phyloP scores from a whole-genome alignment of 2,888 invertebrate genomes.

The Ormyrus pomaceus region DNA sequence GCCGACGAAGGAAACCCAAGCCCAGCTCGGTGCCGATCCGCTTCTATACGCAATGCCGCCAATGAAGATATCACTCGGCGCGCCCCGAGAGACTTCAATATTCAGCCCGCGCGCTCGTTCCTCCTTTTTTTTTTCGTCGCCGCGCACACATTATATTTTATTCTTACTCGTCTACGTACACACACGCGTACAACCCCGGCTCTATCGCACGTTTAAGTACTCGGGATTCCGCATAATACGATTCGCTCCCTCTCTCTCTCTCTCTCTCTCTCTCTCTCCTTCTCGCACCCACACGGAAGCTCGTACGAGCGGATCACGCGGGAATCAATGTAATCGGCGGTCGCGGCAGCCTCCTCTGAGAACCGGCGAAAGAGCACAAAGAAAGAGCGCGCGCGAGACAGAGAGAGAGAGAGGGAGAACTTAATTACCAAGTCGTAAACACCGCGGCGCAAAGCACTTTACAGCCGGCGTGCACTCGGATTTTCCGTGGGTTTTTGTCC shows the following conservation, averaged over 20 bases:
- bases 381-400: neutral
- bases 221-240: constrained; percentile 24
- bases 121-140: constrained; percentile 1
- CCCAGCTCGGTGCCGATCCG: neutral
- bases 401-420: constrained; percentile 60
- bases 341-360: constrained; percentile 2
- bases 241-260: neutral
- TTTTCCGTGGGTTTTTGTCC: constrained; percentile 57
- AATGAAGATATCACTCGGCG: constrained; percentile 37
- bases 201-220: constrained; percentile 24
- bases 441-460: constrained; percentile 59
- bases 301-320: neutral
- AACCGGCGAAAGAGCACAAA: neutral
- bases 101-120: no score
- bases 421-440: constrained; percentile 71
- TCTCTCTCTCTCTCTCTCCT: no score
- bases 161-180: constrained; percentile 1
- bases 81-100: neutral
- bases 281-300: neutral
- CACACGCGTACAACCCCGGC: neutral
- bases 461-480: constrained; percentile 51
- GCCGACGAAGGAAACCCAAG: neutral
- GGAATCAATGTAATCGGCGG: constrained; percentile 51
- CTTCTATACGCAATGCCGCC: neutral
- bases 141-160: constrained; percentile 23